These are phyloP conservation scores for Phainopepla nitens DNA, from an alignment of 2,113 vertebrate species.

Conservation along the genomic window DNA sequence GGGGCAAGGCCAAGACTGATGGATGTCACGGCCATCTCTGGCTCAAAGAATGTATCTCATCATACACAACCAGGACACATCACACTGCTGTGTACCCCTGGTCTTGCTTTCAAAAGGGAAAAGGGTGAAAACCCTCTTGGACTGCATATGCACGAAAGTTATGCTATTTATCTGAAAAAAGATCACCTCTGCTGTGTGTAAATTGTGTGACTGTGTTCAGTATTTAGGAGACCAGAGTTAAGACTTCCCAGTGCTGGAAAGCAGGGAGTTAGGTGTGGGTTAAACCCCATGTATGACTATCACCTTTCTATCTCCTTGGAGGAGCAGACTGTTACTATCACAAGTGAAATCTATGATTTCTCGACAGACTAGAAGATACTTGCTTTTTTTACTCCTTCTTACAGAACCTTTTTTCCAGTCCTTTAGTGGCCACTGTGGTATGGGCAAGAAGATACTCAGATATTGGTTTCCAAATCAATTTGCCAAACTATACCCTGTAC, in stretches of 20 bases:
- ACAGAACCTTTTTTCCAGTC: neutral
- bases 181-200: neutral
- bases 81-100: rapidly evolving
- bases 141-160: neutral
- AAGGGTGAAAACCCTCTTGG: neutral
- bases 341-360: neutral
- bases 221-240: neutral
- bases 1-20: neutral
- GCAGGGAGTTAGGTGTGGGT: neutral
- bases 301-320: neutral
- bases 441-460: neutral
- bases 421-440: neutral
- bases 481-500: neutral
- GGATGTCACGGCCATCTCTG: neutral
- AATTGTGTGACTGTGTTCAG: neutral
- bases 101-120: neutral
- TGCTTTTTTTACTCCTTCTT: neutral
- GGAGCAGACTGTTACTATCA: neutral
- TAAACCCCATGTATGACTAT: neutral
- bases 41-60: neutral
- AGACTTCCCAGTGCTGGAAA: neutral
- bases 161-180: neutral
- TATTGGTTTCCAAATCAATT: neutral
- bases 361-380: neutral
- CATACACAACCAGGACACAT: rapidly evolving